Percentiles rank a stretch among this genome's conserved stretches.
Conservation (phyloP, 2,113 vertebrate genomes). For the Prochilodus magdalenae region DNA sequence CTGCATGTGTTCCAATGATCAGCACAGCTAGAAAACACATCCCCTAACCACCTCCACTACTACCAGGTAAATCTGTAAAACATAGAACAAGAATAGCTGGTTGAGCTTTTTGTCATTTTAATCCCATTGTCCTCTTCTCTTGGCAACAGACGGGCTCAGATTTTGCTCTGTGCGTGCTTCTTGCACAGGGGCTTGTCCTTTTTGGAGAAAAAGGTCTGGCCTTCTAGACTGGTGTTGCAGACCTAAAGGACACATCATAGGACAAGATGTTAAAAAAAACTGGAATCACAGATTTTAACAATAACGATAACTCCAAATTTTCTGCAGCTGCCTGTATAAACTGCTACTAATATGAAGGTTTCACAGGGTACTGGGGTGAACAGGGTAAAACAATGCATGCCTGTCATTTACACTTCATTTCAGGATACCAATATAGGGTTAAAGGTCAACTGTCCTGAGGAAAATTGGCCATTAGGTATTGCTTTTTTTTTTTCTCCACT, state of each 20-base stretch:
- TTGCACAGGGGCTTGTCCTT: conserved; percentile 98
- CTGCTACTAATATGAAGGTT: too few species aligned
- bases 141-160: conserved; percentile 71
- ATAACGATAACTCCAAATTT: too few species aligned
- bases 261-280: too few species aligned
- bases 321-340: too few species aligned
- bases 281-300: too few species aligned
- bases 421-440: too few species aligned
- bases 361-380: too few species aligned
- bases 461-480: too few species aligned
- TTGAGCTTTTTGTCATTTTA: conserved; percentile 21
- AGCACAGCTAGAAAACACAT: conserved; percentile 3
- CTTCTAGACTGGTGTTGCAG: conserved; percentile 90
- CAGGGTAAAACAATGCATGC: too few species aligned
- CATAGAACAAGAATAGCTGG: conserved; percentile 49
- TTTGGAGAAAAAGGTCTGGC: conserved; percentile 97
- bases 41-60: conserved; percentile 15
- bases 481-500: too few species aligned
- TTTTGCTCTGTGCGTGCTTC: conserved; percentile 94
- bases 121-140: background rate
- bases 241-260: conserved; percentile 75
- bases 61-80: background rate
- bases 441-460: too few species aligned
- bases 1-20: background rate
- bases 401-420: too few species aligned